These are phyloP conservation scores for Elephas maximus DNA, from an alignment of 2,113 vertebrate species.

Conservation along the genomic window DNA sequence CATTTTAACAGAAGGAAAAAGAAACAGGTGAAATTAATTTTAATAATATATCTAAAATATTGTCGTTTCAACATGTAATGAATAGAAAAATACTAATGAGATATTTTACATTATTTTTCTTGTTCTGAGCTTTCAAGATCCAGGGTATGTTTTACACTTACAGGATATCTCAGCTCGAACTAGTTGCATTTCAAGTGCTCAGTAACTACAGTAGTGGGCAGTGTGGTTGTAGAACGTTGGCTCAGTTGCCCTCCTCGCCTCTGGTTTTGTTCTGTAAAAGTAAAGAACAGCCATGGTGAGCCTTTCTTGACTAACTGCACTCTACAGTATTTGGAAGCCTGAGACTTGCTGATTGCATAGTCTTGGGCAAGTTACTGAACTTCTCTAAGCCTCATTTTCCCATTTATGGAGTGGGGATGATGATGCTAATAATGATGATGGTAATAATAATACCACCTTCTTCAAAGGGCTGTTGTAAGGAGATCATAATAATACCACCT, in stretches of 20 bases:
- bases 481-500: neutral
- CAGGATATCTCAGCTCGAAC: neutral
- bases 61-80: neutral
- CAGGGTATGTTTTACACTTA: neutral
- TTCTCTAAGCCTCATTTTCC: neutral
- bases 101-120: neutral
- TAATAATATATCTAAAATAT: conserved; percentile 1
- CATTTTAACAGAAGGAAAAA: conserved; percentile 48
- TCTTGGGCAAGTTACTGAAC: neutral
- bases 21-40: neutral
- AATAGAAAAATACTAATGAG: too few species aligned
- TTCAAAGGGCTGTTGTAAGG: neutral
- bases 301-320: neutral
- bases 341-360: neutral
- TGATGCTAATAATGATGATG: neutral
- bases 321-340: neutral
- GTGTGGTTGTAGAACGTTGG: neutral
- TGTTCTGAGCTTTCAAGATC: neutral
- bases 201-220: neutral
- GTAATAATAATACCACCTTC: neutral
- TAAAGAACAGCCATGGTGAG: neutral
- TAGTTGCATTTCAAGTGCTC: neutral
- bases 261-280: neutral
- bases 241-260: too few species aligned
- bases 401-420: neutral